These are phyloP conservation scores for Falco cherrug DNA, from an alignment of 2,797 vertebrate species.

Conservation along the genomic window DNA sequence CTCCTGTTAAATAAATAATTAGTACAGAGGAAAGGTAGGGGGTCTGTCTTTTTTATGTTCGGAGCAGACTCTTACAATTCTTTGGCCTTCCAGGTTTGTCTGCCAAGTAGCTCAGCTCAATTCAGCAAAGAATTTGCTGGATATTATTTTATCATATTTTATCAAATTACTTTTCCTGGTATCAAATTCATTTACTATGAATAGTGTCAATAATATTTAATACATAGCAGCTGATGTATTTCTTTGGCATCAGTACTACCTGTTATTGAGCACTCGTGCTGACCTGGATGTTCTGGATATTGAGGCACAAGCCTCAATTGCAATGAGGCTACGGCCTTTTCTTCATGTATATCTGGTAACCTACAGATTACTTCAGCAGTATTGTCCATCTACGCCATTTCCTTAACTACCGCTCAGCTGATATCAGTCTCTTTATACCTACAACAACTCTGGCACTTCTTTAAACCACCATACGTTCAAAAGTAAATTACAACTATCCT, in stretches of 20 bases:
- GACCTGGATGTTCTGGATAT: neutral
- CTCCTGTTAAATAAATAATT: neutral
- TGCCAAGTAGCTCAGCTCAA: neutral
- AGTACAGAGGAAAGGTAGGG: accelerated
- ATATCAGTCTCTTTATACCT: neutral
- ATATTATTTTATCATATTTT: neutral
- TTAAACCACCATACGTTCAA: neutral
- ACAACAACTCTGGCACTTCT: neutral
- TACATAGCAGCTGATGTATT: neutral
- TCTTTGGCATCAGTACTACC: neutral
- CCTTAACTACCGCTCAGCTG: neutral
- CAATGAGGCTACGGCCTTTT: neutral
- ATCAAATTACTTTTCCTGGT: neutral
- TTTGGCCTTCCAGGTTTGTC: neutral
- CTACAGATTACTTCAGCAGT: neutral
- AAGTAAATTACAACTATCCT: neutral
- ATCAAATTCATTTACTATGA: neutral
- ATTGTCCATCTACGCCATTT: neutral
- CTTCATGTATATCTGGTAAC: neutral
- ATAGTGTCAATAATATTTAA: neutral
- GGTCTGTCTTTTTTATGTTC: accelerated
- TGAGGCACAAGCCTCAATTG: neutral
- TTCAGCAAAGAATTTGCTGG: neutral
- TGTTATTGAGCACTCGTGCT: neutral
- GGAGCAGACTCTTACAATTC: neutral